These are phyloP conservation scores for Disparrhopalites patrizii DNA, from an alignment of 2,888 invertebrate genomes.

Conservation along the genomic window DNA sequence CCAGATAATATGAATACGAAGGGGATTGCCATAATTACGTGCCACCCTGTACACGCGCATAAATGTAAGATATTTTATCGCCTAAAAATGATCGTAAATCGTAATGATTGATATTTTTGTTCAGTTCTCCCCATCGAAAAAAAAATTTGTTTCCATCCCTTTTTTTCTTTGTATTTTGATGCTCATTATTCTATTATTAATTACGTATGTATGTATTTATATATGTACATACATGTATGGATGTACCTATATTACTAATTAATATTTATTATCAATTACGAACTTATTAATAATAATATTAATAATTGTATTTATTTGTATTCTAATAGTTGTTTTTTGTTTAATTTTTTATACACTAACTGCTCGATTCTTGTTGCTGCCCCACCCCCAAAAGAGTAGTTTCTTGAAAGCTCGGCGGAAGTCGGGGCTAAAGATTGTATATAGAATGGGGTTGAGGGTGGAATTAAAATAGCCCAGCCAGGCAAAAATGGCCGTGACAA, in stretches of 20 bases:
- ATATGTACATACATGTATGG: background rate
- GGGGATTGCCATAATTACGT: too few relatives aligned
- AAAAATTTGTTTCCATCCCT: background rate
- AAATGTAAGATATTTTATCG: too few relatives aligned
- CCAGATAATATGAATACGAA: too few relatives aligned
- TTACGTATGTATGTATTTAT: background rate
- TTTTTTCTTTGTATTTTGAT: background rate
- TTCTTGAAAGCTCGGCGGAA: constrained; percentile 86
- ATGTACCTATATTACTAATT: background rate
- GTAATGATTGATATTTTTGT: too few relatives aligned
- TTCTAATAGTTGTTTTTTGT: background rate
- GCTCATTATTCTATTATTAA: background rate
- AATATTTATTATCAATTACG: background rate
- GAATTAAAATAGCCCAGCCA: constrained; percentile 93
- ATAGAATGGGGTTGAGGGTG: constrained; percentile 70
- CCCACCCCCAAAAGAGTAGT: constrained; percentile 64
- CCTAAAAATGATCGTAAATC: too few relatives aligned
- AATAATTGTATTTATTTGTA: background rate
- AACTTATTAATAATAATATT: background rate
- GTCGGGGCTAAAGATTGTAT: constrained; percentile 79
- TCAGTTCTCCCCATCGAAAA: background rate
- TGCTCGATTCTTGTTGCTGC: constrained; percentile 45
- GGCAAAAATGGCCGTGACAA: constrained; percentile 70
- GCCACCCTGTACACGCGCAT: too few relatives aligned
- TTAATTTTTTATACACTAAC: constrained; percentile 37